Evolutionary conservation across 2,888 invertebrate species (phyloP).

Genomic region (Drosophila longiperda): DNA sequence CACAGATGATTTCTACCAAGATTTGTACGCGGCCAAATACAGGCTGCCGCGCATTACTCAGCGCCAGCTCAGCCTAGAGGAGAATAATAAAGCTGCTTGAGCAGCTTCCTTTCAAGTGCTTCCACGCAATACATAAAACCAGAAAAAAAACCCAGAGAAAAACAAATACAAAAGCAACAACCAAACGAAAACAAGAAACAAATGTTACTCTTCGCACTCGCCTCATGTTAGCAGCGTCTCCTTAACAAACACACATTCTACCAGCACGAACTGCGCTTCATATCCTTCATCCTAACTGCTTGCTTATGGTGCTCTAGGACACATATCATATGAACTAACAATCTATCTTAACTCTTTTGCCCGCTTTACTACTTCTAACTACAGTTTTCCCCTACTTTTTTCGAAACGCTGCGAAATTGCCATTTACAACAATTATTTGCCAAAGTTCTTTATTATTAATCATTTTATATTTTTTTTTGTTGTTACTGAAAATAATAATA

Average conservation of each 20-base stretch:
- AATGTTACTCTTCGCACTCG: slow-evolving; percentile 38
- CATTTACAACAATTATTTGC: slow-evolving; percentile 66
- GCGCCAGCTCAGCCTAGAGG: slow-evolving; percentile 57
- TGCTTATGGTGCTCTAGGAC: slow-evolving; percentile 35
- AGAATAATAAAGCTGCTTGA: slow-evolving; percentile 60
- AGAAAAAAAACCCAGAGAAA: background rate
- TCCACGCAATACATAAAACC: slow-evolving; percentile 3
- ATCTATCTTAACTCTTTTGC: background rate
- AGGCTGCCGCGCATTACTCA: slow-evolving; percentile 59
- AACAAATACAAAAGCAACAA: background rate
- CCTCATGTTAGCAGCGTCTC: slow-evolving; percentile 47
- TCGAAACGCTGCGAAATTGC: slow-evolving; percentile 49
- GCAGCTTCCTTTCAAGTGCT: slow-evolving; percentile 9
- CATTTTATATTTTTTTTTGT: slow-evolving; percentile 26
- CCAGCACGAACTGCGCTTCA: slow-evolving; percentile 32
- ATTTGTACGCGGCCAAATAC: slow-evolving; percentile 69
- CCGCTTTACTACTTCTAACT: slow-evolving; percentile 17
- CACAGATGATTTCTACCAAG: slow-evolving; percentile 66
- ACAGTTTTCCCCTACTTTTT: slow-evolving; percentile 13
- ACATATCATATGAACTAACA: slow-evolving; percentile 23
- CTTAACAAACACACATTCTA: slow-evolving; percentile 28
- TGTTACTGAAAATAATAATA: slow-evolving; percentile 32
- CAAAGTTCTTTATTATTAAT: slow-evolving; percentile 51
- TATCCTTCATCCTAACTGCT: slow-evolving; percentile 9
- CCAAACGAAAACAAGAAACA: background rate